Evolutionary conservation across 1,140 invertebrate genomes (phyloP).

Genomic region (Globodera rostochiensis): DNA sequence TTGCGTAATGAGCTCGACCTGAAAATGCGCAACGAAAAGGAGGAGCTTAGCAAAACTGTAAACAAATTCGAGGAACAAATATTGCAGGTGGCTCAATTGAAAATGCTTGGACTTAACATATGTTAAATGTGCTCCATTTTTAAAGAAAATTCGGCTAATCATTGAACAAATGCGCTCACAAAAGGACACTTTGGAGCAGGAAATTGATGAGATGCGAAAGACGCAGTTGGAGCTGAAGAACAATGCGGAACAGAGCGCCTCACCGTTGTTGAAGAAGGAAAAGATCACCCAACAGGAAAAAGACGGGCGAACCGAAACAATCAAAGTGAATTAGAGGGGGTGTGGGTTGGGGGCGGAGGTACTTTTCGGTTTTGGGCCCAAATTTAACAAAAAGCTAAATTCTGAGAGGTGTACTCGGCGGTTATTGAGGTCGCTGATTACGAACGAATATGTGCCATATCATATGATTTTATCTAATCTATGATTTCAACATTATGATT

Average conservation of each 20-base stretch:
- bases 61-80: not conserved
- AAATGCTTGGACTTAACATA: too few species aligned
- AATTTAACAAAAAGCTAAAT: too few species aligned
- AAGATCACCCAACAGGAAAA: not conserved
- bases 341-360: too few species aligned
- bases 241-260: not conserved
- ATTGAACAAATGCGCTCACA: not conserved
- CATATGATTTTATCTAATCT: too few species aligned
- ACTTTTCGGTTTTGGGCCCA: too few species aligned
- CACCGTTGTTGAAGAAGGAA: not conserved
- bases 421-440: too few species aligned
- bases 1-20: not conserved
- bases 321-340: not conserved
- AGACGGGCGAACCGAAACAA: not conserved
- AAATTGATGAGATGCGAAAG: not conserved
- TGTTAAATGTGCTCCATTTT: not conserved
- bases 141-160: not conserved
- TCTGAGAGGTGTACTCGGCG: too few species aligned
- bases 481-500: too few species aligned
- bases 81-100: not conserved
- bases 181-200: not conserved
- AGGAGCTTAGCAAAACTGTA: not conserved
- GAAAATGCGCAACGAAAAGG: not conserved
- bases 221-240: not conserved
- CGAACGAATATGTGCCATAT: too few species aligned